Percentiles rank a stretch among this genome's conserved stretches.
Evolutionary conservation across 2,113 vertebrate species (phyloP).

Genomic region (Melanocharis versteri): DNA sequence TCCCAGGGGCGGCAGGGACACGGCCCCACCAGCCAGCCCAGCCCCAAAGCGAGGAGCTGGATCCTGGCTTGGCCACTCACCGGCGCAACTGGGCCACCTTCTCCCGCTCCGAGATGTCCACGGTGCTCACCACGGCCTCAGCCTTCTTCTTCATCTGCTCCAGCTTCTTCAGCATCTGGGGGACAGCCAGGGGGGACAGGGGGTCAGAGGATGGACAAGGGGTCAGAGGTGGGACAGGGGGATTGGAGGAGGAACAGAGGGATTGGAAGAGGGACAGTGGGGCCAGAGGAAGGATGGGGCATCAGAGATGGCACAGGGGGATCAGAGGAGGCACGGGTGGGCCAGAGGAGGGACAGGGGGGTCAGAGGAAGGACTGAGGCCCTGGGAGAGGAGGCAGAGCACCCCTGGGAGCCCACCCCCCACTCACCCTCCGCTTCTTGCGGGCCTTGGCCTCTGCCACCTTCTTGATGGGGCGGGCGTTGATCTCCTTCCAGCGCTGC

Average conservation of each 20-base stretch:
- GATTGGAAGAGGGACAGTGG: too few relatives aligned
- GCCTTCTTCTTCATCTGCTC: slow-evolving; percentile 96
- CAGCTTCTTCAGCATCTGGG: slow-evolving; percentile 91
- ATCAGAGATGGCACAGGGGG: neutral
- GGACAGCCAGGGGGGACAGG: neutral
- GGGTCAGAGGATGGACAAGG: rapidly evolving
- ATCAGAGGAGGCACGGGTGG: too few relatives aligned
- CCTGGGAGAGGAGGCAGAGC: too few relatives aligned
- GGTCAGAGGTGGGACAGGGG: too few relatives aligned
- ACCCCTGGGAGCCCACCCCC: neutral
- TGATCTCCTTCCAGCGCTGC: slow-evolving; percentile 90
- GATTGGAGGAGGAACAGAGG: rapidly evolving
- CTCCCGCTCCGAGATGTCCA: slow-evolving; percentile 93
- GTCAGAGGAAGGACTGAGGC: too few relatives aligned
- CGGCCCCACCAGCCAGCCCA: neutral
- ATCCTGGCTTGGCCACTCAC: slow-evolving; percentile 56
- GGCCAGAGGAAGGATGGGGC: too few relatives aligned
- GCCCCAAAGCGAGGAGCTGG: rapidly evolving
- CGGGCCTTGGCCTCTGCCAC: slow-evolving; percentile 95
- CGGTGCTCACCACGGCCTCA: slow-evolving; percentile 89
- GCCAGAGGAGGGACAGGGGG: rapidly evolving
- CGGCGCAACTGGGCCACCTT: slow-evolving; percentile 90
- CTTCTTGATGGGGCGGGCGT: slow-evolving; percentile 92
- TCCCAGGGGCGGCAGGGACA: neutral
- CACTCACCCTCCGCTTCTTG: slow-evolving; percentile 91